These are phyloP conservation scores for Tetragnatha montana DNA, from an alignment of 2,888 invertebrate species.

Conservation along the genomic window DNA sequence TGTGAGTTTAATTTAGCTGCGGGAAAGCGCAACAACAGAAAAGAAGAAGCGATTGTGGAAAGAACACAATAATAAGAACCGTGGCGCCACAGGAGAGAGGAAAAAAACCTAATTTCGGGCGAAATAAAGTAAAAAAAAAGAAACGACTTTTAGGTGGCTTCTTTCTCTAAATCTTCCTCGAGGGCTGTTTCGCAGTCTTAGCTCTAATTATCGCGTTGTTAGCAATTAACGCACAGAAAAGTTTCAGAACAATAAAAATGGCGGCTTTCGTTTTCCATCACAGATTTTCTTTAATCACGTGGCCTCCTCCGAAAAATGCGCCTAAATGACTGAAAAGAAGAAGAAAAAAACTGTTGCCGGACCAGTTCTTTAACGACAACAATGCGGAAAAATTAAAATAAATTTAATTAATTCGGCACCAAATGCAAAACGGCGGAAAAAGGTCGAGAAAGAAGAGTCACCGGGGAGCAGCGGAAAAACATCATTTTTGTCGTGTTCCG, in stretches of 20 bases:
- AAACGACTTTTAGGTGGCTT: slow-evolving; percentile 43
- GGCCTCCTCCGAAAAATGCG: slow-evolving; percentile 7
- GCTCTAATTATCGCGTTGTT: slow-evolving; percentile 51
- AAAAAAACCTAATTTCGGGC: slow-evolving; percentile 37
- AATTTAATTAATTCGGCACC: slow-evolving; percentile 54
- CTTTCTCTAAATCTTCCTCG: slow-evolving; percentile 19
- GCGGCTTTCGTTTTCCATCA: neutral
- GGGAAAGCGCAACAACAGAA: slow-evolving; percentile 37
- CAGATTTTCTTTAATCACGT: slow-evolving; percentile 26
- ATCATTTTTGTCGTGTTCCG: neutral
- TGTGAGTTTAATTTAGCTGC: slow-evolving; percentile 24
- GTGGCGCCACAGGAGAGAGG: neutral
- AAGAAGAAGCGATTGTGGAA: neutral
- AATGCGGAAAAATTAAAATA: slow-evolving; percentile 54
- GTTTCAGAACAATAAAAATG: slow-evolving; percentile 23
- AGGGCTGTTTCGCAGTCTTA: slow-evolving; percentile 29
- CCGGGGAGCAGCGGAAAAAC: neutral
- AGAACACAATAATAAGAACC: slow-evolving; percentile 16
- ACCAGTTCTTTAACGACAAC: slow-evolving; percentile 48
- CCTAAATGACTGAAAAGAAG: slow-evolving; percentile 14
- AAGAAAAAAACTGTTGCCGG: neutral
- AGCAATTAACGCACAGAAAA: slow-evolving; percentile 43
- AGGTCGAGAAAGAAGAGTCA: slow-evolving; percentile 25
- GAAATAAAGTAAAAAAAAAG: slow-evolving; percentile 52
- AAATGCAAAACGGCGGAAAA: slow-evolving; percentile 31